Conservation (phyloP, 2,888 invertebrate species). For the Horisme vitalbata region DNA sequence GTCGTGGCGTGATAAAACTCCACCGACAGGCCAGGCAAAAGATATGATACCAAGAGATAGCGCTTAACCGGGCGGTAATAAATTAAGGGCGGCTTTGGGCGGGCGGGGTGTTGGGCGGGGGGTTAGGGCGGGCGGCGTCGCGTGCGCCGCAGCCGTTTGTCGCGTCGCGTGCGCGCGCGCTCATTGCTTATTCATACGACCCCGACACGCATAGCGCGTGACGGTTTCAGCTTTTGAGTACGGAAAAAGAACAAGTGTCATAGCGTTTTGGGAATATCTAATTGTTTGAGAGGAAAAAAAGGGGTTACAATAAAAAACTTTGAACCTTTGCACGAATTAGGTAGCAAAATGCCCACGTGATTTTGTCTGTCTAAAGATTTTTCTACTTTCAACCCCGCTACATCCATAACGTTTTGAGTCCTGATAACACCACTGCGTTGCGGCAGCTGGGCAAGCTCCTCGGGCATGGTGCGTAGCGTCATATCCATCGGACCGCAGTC, state of each 20-base stretch:
- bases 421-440: too few relatives aligned
- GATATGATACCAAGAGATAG: conserved; percentile 23
- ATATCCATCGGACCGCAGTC: too few relatives aligned
- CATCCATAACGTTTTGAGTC: too few relatives aligned
- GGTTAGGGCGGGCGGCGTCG: conserved; percentile 56
- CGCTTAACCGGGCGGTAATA: conserved; percentile 58
- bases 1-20: conserved; percentile 21
- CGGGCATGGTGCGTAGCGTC: too few relatives aligned
- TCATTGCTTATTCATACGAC: conserved; percentile 79
- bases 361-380: too few relatives aligned
- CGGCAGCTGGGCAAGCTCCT: too few relatives aligned
- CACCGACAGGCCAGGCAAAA: conserved; percentile 9
- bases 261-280: conserved; percentile 16
- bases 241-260: conserved; percentile 27
- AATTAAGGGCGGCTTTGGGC: conserved; percentile 57
- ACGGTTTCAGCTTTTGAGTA: conserved; percentile 13
- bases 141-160: conserved; percentile 69
- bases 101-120: conserved; percentile 56
- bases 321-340: too few relatives aligned
- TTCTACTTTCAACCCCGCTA: too few relatives aligned
- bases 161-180: conserved; percentile 79
- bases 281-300: conserved; percentile 8
- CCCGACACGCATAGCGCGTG: conserved; percentile 58
- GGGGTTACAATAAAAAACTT: neutral
- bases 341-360: too few relatives aligned